Evolutionary conservation across 2,113 vertebrate genomes (phyloP), one percentile per base, ranked within the genome.

Genomic region (Seriola rivoliana): DNA sequence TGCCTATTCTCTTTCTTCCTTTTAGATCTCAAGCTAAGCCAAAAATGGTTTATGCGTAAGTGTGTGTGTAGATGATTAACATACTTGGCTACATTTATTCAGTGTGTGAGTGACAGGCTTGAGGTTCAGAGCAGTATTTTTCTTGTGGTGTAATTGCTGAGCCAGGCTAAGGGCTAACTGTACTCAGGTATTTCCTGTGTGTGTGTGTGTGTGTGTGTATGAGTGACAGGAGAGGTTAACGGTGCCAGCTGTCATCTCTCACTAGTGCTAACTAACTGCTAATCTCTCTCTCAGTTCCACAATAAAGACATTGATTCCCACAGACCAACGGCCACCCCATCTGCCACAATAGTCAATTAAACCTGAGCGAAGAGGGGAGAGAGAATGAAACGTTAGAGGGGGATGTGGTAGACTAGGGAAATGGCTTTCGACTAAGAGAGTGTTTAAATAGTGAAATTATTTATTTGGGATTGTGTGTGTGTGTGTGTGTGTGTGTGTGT

Each of bases 241-340:
- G 23, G 75, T 63, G 86, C 89, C 93, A 94, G 93, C 92, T 94
- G 93, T 90, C 89, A 84, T 91, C 82, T 65, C 80, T 93, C 89
- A 85, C 88, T 85, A 78, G 71, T 78, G 88, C 90, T 94, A 94
- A 94, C 92, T 80, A 91, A 88, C 94, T 90, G 85, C 90, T 95
- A 93, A 94, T 95, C 94, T 93, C 79, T 84, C 68, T 71, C 81
- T 84, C 88, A 78, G 78, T 84, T 83, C 82, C 77, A 93, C 92
- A 95, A 93, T 94, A 88, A 89, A 85, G 91, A 91, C 91, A 93
- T 93, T 93, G 93, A 95, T 92, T 89, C 86, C 77, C 73, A 78
- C 71, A 85, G 75, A 82, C 85, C 70, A 79, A 88, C 69, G 34
- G 60, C 85, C 77, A 65, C 46, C 87, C 89, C 87, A 90, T 88